These are phyloP conservation scores for Callorhinus ursinus DNA, from an alignment of 2,113 vertebrate genomes.

Conservation along the genomic window DNA sequence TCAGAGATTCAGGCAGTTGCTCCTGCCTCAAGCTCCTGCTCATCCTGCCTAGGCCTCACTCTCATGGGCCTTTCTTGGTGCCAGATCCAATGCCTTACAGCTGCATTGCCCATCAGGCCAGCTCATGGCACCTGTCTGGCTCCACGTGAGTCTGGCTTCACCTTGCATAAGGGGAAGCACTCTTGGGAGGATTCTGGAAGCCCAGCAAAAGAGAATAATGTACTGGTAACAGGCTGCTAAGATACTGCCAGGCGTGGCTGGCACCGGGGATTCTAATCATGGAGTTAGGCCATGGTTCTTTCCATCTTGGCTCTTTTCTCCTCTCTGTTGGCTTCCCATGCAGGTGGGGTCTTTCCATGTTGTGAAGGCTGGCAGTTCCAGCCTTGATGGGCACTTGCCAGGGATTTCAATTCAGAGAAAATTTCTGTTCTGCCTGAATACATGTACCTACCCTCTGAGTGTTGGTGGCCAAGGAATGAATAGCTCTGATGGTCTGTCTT, in stretches of 20 bases:
- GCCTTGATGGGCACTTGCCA: neutral
- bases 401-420: neutral
- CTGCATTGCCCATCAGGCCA: neutral
- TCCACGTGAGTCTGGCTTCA: neutral
- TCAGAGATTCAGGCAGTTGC: accelerated
- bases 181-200: neutral
- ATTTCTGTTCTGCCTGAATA: neutral
- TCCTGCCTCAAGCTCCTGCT: neutral
- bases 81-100: neutral
- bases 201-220: neutral
- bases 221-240: neutral
- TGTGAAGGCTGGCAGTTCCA: neutral
- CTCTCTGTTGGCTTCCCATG: neutral
- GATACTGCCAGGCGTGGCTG: neutral
- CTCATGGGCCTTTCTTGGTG: neutral
- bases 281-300: neutral
- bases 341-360: neutral
- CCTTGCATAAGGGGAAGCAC: too few relatives aligned
- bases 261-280: neutral
- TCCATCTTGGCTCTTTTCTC: neutral
- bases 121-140: neutral
- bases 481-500: neutral
- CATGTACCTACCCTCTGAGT: neutral
- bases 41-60: neutral
- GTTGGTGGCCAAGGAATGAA: neutral